Evolutionary conservation across 2,888 invertebrate species (phyloP), one percentile per base, ranked within the genome.

Genomic region (Smittia aterrima): DNA sequence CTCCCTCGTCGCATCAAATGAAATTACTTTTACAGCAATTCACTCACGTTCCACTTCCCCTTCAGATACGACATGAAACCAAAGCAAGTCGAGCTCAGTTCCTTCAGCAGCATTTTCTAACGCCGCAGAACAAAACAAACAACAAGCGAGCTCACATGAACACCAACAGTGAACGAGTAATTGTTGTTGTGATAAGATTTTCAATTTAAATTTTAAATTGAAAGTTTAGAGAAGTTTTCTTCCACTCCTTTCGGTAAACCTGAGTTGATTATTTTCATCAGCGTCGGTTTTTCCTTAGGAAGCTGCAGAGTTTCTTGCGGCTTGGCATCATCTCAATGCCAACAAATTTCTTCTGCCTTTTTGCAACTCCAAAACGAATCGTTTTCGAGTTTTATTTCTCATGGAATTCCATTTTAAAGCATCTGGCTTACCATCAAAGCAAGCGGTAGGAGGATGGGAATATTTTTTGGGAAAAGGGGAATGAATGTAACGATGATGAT

Each of bases 351-450:
- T 32, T 66, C 66, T 32, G 27, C 16, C 16, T 32, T 18, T 66
- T 32, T 1, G 32, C 9, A 66, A 25, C 1, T 27, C 62, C 16
- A 67, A 67, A 40, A 67, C 22, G 24, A 66, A 38, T 66, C 20
- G 66, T 18, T 66, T 38, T 13, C 27, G 18, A 53, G 53, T 66
- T 66, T 66, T 32, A 66, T 66, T 64, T n/a, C 22, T 27, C 66
- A 66, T 66, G 38, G 38, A 66, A 66, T 66, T 66, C 16, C 66
- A 66, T 66, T 66, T 66, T 66, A n/a, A 66, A 66, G 66, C 66
- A 66, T 66, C 38, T 38, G 66, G 66, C 38, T 38, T 38, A 38
- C 66, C 66, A 66, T 66, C 18, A 38, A 32, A 32, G 32, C 32
- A 9, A 9, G 32, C 32, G 32, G 32, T 6, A 32, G 32, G 9